These are phyloP conservation scores for Periophthalmus magnuspinnatus DNA, from an alignment of 2,797 vertebrate genomes.

Conservation along the genomic window DNA sequence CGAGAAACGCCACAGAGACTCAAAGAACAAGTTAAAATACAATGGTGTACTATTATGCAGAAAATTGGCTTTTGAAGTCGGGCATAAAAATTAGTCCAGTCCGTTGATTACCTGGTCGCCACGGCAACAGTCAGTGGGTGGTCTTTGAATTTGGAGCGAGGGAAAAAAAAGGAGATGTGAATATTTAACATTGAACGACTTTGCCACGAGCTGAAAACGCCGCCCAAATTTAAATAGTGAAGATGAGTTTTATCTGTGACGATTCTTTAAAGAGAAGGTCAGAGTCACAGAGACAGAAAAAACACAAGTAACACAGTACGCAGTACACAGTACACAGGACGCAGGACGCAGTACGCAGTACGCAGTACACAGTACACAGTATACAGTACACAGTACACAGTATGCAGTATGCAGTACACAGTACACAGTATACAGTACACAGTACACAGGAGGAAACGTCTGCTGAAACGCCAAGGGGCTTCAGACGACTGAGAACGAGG, in stretches of 20 bases:
- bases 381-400: too few relatives aligned
- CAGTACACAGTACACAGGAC: too few relatives aligned
- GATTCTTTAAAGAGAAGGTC: conserved; percentile 6
- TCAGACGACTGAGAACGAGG: too few relatives aligned
- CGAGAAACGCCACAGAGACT: neutral
- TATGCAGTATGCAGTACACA: too few relatives aligned
- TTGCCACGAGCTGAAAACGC: neutral
- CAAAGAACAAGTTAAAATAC: neutral
- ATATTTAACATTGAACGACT: conserved; percentile 12
- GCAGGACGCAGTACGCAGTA: too few relatives aligned
- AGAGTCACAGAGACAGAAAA: too few relatives aligned
- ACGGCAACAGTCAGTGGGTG: conserved; percentile 9
- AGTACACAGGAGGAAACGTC: too few relatives aligned
- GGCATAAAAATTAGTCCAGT: neutral
- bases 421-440: too few relatives aligned
- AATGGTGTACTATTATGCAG: neutral
- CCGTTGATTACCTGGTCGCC: conserved; percentile 7
- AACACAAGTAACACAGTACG: too few relatives aligned
- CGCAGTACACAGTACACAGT: too few relatives aligned
- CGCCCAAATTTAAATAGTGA: neutral
- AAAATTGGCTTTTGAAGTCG: conserved; percentile 5
- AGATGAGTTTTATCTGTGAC: neutral
- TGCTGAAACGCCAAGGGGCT: too few relatives aligned
- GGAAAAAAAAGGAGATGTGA: neutral
- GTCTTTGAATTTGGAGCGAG: neutral